Conservation (phyloP, 2,113 vertebrate species). For the Muscicapa adusta region DNA sequence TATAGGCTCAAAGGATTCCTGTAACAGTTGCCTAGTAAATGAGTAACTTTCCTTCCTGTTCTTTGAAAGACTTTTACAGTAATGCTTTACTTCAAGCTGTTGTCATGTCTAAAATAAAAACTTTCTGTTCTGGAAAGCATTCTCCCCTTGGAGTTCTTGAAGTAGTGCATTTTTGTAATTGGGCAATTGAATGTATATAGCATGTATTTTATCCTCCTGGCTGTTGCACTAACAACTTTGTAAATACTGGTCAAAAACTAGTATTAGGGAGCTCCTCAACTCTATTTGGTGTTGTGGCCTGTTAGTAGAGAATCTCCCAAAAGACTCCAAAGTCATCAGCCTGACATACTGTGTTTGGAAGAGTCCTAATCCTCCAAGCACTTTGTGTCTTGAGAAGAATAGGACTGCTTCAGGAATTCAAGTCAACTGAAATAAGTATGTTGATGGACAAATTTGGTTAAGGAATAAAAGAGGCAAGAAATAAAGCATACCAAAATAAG, state of each 20-base stretch:
- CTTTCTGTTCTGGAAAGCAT: background rate
- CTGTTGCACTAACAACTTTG: background rate
- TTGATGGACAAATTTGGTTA: background rate
- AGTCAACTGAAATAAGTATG: background rate
- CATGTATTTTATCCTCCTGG: background rate
- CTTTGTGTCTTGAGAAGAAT: background rate
- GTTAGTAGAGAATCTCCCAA: background rate
- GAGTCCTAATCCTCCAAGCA: background rate
- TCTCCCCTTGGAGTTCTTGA: background rate
- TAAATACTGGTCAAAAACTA: background rate
- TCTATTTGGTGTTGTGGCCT: background rate
- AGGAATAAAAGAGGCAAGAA: background rate
- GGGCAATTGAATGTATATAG: background rate
- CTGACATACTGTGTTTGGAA: fast-evolving
- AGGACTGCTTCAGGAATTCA: background rate
- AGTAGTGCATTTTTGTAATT: background rate
- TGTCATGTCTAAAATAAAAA: background rate
- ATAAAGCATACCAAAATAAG: background rate
- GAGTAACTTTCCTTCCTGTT: background rate
- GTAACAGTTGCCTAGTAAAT: background rate
- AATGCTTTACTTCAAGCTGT: background rate
- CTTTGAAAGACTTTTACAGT: background rate
- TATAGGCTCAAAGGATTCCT: background rate
- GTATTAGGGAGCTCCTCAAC: background rate
- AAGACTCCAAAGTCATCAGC: background rate